Base-by-base conservation (phyloP, 2,888 invertebrate genomes). In the Drosophila kambysellisi region DNA sequence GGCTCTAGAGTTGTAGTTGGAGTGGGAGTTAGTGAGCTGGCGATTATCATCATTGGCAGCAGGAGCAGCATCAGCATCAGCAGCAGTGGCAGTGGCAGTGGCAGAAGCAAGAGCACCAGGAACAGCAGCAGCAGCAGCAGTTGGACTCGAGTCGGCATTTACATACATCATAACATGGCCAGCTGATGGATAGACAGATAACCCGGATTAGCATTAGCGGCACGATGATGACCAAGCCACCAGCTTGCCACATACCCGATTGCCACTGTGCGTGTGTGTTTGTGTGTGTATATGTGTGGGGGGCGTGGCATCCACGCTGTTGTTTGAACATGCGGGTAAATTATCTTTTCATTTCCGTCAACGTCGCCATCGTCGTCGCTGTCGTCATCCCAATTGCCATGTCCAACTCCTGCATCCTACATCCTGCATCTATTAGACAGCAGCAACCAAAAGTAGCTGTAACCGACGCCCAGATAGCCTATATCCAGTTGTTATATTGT, bases 311-410 rank as follows among this genome's bases (percentile, higher is more conserved):
- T 70, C 58, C 50, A 53, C 59, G 73, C 66, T 79, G 81, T 74
- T 75, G 81, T 60, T 71, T 71, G 73, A 74, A 82, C 84, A 88
- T 89, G 87, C 85, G 88, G 88, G 89, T 88, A 87, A 88, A 88
- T 88, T 88, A 88, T 89, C 89, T 87, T 87, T 89, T 87, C 87
- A 88, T 84, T 89, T 88, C 78, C 74, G 66, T 74, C 77, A 69
- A 71, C 53, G 64, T 63, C 69, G 30, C n/a, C 51, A 51, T 29
- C 54, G 54, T n/a, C 39, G 59, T 53, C 62, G 74, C 59, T 69
- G 73, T 70, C 60, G 70, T 74, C 72, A 65, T 68, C 59, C 59
- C 76, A 81, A 81, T 73, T 72, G 76, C 74, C 82, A 76, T 61
- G 53, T 76, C 67, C 46, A 46, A 46, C 72, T 41, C 59, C 46